Evolutionary conservation across 2,797 vertebrate genomes (phyloP).

Genomic region (Mormyrus hasselquistii): DNA sequence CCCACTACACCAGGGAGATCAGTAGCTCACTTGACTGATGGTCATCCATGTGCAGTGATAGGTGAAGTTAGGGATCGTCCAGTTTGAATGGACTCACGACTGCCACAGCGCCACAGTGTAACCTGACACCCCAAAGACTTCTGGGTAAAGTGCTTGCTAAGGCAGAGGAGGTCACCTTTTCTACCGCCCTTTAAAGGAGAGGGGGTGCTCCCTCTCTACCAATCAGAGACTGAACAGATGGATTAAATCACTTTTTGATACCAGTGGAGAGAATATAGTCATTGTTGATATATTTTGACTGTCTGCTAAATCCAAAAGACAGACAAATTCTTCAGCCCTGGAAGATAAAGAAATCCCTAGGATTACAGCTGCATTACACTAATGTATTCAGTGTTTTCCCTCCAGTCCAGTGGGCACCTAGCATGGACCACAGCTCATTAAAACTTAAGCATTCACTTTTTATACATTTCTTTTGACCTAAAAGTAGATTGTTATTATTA

Average conservation of each 20-base stretch:
- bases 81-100: neutral
- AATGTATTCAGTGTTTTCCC: neutral
- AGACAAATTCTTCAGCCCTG: neutral
- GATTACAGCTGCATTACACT: neutral
- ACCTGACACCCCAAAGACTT: slow-evolving; percentile 7
- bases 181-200: neutral
- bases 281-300: neutral
- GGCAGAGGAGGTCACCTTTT: slow-evolving; percentile 5
- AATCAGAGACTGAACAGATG: neutral
- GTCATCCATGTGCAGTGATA: slow-evolving; percentile 6
- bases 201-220: neutral
- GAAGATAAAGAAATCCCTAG: neutral
- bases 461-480: neutral
- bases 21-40: neutral
- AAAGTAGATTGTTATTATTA: neutral
- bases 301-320: neutral
- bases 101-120: neutral
- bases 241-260: slow-evolving; percentile 3
- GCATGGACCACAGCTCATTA: slow-evolving; percentile 12
- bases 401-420: neutral
- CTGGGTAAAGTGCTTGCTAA: neutral
- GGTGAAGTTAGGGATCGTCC: slow-evolving; percentile 17
- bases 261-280: neutral
- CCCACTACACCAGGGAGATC: neutral
- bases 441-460: slow-evolving; percentile 14